A percentile compares a stretch with the other conserved stretches of the same genome.
Evolutionary conservation across 2,113 vertebrate genomes (phyloP).

Genomic region (Microtus pennsylvanicus): DNA sequence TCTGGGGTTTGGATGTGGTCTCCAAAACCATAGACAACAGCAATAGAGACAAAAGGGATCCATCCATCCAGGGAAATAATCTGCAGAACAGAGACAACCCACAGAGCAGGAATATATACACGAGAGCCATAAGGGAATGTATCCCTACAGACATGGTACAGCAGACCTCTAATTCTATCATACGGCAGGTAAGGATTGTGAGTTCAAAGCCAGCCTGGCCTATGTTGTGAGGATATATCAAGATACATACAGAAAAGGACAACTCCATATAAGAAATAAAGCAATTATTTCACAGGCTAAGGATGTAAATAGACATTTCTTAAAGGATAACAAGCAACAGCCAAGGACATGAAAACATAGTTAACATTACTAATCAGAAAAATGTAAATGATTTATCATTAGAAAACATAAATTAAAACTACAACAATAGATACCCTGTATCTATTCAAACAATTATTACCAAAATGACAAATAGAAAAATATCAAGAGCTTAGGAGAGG

Average conservation of each 20-base stretch:
- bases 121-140: background rate
- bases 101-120: background rate
- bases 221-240: background rate
- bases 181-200: background rate
- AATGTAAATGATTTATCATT: background rate
- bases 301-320: background rate
- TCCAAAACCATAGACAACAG: background rate
- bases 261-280: background rate
- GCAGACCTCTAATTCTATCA: background rate
- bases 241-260: background rate
- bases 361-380: background rate
- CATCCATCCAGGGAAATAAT: background rate
- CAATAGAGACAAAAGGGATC: background rate
- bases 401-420: background rate
- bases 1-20: background rate
- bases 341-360: background rate
- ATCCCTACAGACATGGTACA: background rate
- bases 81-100: background rate
- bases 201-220: background rate
- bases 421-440: background rate
- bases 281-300: background rate
- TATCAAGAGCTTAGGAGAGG: background rate
- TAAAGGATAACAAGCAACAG: background rate
- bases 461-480: background rate
- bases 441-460: background rate